Base-by-base conservation (phyloP, 1,140 invertebrate genomes). In the Pseudomyrmex dendroicus region DNA sequence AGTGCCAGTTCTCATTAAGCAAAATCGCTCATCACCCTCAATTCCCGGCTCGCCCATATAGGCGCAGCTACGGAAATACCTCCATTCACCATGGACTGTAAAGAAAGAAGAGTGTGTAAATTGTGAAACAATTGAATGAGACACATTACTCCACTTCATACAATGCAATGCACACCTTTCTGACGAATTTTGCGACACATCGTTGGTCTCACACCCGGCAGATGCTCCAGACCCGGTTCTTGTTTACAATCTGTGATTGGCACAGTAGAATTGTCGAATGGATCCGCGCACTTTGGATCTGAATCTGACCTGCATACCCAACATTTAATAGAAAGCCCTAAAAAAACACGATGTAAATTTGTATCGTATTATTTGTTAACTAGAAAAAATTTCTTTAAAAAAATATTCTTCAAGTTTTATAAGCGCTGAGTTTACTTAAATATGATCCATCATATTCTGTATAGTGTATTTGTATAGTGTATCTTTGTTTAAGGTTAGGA, bases 121-220 rank as follows among this genome's bases (percentile, higher is more conserved):
- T 59, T 56, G 4, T 56, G 4, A 57, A 20, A 25, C 2, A 86
- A 12, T 52, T 52, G 50, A 7, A 50, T 22, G 56, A 48, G 9
- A 80, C n/a, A 35, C 35, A 35, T 35, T 7, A 35, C 35, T 35
- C 5, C 35, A 35, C 5, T 35, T 35, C 35, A 35, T 9, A 54
- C 25, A 46, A 12, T n/a, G 4, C 5, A n/a, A 20, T 35, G 15
- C 20, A 48, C 8, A 98, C 97, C 97, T 97, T 99, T 99, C 94
- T 98, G 98, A 66, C 98, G 94, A 82, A 98, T 97, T 95, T 99
- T 99, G 64, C 98, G 95, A 92, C 98, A 99, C 97, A 99, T 98
- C 5, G 96, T 97, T 0, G 98, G 95, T 63, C 95, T 95, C 0
- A 97, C 94, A 25, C 96, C 96, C 13, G 96, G 96, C 57, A 98